These are phyloP conservation scores for Anguilla marmorata DNA, from an alignment of 2,797 vertebrate species.

Conservation along the genomic window DNA sequence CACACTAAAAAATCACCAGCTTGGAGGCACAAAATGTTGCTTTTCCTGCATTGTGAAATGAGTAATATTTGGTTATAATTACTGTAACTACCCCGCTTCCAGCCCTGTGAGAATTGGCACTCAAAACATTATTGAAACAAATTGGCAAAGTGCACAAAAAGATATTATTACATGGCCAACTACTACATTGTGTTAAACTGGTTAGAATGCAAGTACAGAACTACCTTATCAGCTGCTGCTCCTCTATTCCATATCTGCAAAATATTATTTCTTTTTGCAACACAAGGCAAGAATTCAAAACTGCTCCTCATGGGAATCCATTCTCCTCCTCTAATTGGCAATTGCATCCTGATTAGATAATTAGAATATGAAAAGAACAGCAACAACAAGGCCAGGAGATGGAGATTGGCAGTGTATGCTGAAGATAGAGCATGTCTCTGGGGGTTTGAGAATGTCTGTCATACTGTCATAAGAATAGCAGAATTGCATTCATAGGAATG, in stretches of 20 bases:
- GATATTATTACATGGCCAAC: not conserved
- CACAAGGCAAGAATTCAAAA: not conserved
- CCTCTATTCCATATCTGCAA: not conserved
- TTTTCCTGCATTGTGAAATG: not conserved
- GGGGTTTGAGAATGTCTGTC: constrained; percentile 1
- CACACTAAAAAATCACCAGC: not conserved
- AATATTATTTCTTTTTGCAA: not conserved
- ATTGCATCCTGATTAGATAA: not conserved
- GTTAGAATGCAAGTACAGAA: not conserved
- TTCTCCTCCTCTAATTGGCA: constrained; percentile 2
- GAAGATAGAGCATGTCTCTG: not conserved
- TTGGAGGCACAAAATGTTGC: not conserved
- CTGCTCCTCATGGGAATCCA: constrained; percentile 1
- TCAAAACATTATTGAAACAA: not conserved
- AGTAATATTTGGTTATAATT: not conserved
- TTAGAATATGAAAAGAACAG: not conserved
- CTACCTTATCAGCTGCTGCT: not conserved
- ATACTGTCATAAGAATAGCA: not conserved
- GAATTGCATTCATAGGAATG: not conserved
- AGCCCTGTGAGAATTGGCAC: not conserved
- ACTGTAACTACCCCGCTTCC: not conserved
- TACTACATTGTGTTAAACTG: not conserved
- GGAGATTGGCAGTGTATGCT: not conserved
- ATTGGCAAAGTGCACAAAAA: not conserved
- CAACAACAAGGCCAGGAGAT: not conserved